These are phyloP conservation scores for Urophycis tenuis DNA, from an alignment of 2,797 vertebrate genomes.

Conservation along the genomic window DNA sequence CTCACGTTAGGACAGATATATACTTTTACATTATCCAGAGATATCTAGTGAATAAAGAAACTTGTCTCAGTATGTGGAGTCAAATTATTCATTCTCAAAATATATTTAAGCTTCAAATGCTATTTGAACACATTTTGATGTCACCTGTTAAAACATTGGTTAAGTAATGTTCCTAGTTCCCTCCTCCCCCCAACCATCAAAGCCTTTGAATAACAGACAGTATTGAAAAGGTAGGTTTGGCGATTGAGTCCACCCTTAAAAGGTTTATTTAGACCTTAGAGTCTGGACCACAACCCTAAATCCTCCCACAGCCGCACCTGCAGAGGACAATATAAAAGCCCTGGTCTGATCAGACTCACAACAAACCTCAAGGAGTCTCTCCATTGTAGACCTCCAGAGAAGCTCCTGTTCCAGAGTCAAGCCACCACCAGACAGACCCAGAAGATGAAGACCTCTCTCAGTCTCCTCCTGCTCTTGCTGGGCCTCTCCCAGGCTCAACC, in stretches of 20 bases:
- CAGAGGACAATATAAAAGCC: conserved; percentile 45
- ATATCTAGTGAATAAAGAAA: conserved; percentile 7
- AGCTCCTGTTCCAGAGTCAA: conserved; percentile 19
- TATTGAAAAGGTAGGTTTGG: neutral
- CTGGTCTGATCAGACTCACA: conserved; percentile 38
- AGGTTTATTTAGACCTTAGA: neutral
- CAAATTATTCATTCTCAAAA: too few relatives aligned
- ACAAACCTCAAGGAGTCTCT: conserved; percentile 33
- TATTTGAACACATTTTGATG: neutral
- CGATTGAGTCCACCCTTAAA: neutral
- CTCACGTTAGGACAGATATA: too few relatives aligned
- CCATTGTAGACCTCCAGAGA: conserved; percentile 20
- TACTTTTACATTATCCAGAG: too few relatives aligned
- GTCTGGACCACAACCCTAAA: conserved; percentile 31
- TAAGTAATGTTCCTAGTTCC: too few relatives aligned
- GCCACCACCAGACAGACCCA: conserved; percentile 26
- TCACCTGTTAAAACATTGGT: neutral
- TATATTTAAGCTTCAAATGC: too few relatives aligned
- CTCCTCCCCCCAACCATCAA: neutral
- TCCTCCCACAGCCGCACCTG: conserved; percentile 49
- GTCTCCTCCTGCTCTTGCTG: conserved; percentile 46
- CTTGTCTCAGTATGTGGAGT: too few relatives aligned
- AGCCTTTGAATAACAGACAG: neutral
- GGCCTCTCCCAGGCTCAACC: conserved; percentile 42
- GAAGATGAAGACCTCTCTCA: conserved; percentile 44